phyloP scores from a whole-genome alignment of 2,113 vertebrate genomes.

The Scophthalmus maximus region DNA sequence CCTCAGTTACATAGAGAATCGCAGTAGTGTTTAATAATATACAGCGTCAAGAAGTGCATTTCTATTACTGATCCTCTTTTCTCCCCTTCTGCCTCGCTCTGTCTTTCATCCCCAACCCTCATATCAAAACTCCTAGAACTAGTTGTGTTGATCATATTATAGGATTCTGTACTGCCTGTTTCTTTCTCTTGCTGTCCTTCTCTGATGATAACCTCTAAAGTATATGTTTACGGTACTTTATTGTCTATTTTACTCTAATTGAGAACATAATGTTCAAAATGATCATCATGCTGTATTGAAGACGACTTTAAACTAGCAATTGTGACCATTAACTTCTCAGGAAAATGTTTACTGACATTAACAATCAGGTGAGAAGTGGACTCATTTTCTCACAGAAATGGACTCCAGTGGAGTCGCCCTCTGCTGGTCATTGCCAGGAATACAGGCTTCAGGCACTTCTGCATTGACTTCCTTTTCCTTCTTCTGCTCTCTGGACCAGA shows the following conservation, averaged over 20 bases:
- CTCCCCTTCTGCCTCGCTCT: constrained; percentile 9
- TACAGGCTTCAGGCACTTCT: neutral
- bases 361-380: no score
- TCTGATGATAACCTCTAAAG: constrained; percentile 19
- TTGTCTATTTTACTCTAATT: no score
- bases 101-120: constrained; percentile 2
- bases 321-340: no score
- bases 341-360: no score
- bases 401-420: no score
- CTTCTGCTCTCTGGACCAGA: no score
- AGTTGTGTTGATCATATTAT: constrained; percentile 15
- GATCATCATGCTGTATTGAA: no score
- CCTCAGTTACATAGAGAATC: constrained; percentile 68
- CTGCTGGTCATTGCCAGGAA: no score
- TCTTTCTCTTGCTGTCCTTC: neutral
- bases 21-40: constrained; percentile 51
- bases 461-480: no score
- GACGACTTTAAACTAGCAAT: no score
- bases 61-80: constrained; percentile 48
- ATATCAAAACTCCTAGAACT: constrained; percentile 22
- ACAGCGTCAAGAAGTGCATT: constrained; percentile 65
- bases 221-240: constrained; percentile 13
- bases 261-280: no score
- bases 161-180: constrained; percentile 6
- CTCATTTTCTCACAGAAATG: no score